phyloP scores from a whole-genome alignment of 2,888 invertebrate genomes.

The Himalopsyche tibetana region DNA sequence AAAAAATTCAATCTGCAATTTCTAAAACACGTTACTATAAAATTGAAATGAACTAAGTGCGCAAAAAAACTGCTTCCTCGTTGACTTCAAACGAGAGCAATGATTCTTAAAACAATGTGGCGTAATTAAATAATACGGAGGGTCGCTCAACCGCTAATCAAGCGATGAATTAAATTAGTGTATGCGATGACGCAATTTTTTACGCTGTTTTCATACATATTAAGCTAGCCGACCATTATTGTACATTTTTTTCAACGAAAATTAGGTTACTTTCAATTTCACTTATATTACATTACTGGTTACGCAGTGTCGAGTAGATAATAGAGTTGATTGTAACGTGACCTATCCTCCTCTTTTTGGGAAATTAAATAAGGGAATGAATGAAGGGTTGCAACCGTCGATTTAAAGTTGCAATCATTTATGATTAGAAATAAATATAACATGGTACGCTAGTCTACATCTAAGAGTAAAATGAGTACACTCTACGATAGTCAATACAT shows the following conservation, averaged over 20 bases:
- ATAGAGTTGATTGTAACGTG: too few species aligned
- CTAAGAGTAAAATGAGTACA: too few species aligned
- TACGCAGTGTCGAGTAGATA: too few species aligned
- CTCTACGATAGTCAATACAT: too few species aligned
- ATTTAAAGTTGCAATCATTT: too few species aligned
- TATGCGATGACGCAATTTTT: not conserved
- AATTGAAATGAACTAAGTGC: not conserved
- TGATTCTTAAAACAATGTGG: not conserved
- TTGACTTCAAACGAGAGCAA: not conserved
- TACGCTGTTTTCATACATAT: slow-evolving; percentile 1
- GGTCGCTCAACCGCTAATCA: slow-evolving; percentile 11
- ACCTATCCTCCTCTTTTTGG: too few species aligned
- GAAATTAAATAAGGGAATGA: too few species aligned
- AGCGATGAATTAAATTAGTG: slow-evolving; percentile 15
- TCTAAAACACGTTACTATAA: too few species aligned
- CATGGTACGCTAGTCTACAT: too few species aligned
- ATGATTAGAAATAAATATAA: too few species aligned
- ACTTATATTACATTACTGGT: not conserved
- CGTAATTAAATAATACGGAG: not conserved
- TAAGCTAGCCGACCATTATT: not conserved
- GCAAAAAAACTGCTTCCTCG: not conserved
- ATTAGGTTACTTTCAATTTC: not conserved
- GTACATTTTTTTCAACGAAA: not conserved
- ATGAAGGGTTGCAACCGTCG: too few species aligned
- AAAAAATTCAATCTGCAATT: too few species aligned